Evolutionary conservation across 2,797 vertebrate species (phyloP).

Genomic region (Aphelocoma californica): DNA sequence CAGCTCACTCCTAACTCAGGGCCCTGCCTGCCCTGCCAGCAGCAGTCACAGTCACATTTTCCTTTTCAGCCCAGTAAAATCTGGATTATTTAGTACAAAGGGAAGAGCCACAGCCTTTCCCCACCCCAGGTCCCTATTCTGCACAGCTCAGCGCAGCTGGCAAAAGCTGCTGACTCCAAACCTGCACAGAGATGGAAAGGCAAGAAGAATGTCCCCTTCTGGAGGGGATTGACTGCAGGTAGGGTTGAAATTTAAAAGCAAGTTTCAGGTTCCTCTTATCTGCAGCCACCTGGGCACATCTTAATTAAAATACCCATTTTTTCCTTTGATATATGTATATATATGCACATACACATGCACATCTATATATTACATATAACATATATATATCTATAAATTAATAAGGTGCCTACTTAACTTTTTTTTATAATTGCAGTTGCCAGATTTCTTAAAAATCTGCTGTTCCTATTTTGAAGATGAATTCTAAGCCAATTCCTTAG

Average conservation of each 20-base stretch:
- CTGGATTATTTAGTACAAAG: neutral
- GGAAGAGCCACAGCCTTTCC: neutral
- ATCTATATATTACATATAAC: neutral
- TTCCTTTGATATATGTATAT: accelerated
- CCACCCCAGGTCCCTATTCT: neutral
- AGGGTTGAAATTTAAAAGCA: neutral
- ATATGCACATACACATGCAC: accelerated
- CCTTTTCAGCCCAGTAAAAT: neutral
- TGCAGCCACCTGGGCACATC: neutral
- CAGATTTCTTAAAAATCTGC: neutral
- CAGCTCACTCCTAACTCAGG: neutral
- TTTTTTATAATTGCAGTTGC: neutral
- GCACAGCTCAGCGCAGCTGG: neutral
- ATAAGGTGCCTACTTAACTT: neutral
- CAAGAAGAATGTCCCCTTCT: neutral
- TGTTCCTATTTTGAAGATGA: neutral
- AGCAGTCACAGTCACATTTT: neutral
- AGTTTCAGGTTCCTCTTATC: neutral
- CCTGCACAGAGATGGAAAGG: neutral
- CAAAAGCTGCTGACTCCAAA: neutral
- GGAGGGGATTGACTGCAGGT: neutral
- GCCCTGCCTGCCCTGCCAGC: neutral
- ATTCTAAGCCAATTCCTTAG: neutral
- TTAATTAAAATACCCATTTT: neutral
- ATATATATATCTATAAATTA: neutral